Evolutionary conservation across 2,888 invertebrate genomes (phyloP).

Genomic region (Trichogramma dendrolimi): DNA sequence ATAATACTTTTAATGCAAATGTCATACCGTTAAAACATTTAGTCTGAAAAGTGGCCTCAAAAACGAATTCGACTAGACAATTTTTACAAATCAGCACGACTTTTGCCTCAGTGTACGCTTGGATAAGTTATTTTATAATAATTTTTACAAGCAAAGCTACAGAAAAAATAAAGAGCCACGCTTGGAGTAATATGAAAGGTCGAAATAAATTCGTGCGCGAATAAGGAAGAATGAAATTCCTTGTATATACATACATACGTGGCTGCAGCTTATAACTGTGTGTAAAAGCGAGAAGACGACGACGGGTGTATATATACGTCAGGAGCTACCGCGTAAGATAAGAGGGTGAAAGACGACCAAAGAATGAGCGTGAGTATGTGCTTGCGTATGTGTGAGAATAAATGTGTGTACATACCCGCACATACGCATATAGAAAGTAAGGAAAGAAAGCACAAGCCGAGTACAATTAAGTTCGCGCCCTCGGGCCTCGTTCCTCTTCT

Average conservation of each 20-base stretch:
- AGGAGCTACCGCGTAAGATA: constrained; percentile 15
- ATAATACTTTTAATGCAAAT: no score
- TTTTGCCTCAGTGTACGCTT: no score
- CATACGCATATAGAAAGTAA: neutral
- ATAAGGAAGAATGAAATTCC: neutral
- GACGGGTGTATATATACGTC: constrained; percentile 1
- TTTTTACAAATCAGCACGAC: no score
- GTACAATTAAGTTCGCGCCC: constrained; percentile 48
- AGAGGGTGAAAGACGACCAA: constrained; percentile 26
- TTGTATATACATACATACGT: neutral
- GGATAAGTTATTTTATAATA: no score
- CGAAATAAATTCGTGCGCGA: constrained; percentile 2
- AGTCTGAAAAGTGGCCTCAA: no score
- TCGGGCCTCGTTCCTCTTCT: constrained; percentile 46
- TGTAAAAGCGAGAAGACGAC: neutral
- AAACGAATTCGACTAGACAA: no score
- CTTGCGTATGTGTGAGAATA: no score
- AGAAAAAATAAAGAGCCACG: neutral
- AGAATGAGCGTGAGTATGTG: constrained; percentile 8
- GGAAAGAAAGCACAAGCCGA: constrained; percentile 36
- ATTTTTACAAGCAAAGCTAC: no score
- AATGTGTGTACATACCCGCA: no score
- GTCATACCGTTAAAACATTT: no score
- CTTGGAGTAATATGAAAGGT: neutral
- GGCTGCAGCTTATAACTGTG: no score